phyloP scores from a whole-genome alignment of 2,888 invertebrate genomes.

The Ophion ellenae region DNA sequence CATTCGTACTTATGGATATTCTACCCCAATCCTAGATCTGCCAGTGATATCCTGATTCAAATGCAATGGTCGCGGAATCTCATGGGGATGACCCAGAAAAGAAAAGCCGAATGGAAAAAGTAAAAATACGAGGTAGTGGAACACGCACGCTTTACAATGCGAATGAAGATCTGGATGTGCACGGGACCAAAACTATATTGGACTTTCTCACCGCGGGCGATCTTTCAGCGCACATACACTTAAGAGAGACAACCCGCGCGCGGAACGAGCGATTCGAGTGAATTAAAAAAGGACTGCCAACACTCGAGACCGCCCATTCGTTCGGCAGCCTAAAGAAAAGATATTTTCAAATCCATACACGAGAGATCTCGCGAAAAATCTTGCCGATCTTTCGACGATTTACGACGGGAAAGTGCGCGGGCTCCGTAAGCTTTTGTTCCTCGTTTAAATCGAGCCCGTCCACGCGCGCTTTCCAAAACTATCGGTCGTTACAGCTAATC shows the following conservation, averaged over 20 bases:
- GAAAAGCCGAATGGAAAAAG: conserved; percentile 79
- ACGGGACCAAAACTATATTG: conserved; percentile 80
- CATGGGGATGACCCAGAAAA: conserved; percentile 80
- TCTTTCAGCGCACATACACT: conserved; percentile 19
- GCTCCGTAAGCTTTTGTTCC: conserved; percentile 11
- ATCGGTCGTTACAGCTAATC: neutral
- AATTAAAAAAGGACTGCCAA: conserved; percentile 24
- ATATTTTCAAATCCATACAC: conserved; percentile 26
- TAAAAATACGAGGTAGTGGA: conserved; percentile 77
- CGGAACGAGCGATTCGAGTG: conserved; percentile 58
- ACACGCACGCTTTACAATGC: conserved; percentile 72
- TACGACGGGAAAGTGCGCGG: conserved; percentile 27
- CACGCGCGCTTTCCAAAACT: neutral
- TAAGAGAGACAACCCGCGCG: conserved; percentile 28
- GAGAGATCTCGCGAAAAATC: conserved; percentile 11
- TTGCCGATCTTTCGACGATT: conserved; percentile 7
- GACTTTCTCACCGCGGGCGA: conserved; percentile 78
- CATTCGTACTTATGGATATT: too few species aligned
- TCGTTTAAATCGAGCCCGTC: neutral
- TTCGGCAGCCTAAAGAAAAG: neutral
- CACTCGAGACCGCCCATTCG: neutral
- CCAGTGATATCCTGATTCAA: conserved; percentile 12
- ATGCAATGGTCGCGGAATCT: conserved; percentile 60
- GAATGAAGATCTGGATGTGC: conserved; percentile 81
- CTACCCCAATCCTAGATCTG: neutral